Conservation (phyloP, 2,113 vertebrate species). For the Theropithecus gelada region DNA sequence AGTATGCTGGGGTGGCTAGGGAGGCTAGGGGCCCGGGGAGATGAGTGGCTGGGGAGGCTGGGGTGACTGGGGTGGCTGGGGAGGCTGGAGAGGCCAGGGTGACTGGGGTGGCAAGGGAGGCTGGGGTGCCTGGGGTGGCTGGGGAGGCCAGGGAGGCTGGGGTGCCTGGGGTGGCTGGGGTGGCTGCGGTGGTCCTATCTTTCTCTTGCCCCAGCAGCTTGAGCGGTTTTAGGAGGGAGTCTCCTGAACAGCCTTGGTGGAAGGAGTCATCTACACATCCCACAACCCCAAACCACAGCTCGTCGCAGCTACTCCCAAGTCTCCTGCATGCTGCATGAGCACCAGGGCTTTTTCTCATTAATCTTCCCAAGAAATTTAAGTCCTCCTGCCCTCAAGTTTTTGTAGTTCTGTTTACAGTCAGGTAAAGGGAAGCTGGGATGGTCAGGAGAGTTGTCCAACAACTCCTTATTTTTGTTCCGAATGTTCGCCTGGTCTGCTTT, state of each 20-base stretch:
- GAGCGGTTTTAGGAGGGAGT: fast-evolving
- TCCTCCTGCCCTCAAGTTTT: neutral
- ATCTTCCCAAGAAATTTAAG: neutral
- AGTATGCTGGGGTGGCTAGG: fast-evolving
- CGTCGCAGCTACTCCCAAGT: fast-evolving
- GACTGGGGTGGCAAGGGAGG: too few species aligned
- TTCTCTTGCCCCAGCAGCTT: too few species aligned
- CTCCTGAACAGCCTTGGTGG: fast-evolving
- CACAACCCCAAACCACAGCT: fast-evolving
- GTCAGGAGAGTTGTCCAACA: fast-evolving
- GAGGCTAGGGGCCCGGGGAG: too few species aligned
- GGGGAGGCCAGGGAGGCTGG: too few species aligned
- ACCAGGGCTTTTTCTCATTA: fast-evolving
- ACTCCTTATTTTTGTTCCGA: neutral
- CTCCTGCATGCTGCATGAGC: fast-evolving
- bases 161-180: too few species aligned
- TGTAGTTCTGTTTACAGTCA: fast-evolving
- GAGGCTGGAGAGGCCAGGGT: too few species aligned
- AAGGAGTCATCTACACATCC: neutral
- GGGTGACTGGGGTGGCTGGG: fast-evolving
- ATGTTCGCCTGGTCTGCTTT: fast-evolving
- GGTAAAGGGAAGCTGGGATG: neutral
- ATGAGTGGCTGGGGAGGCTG: too few species aligned
- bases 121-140: too few species aligned
- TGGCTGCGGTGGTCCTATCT: fast-evolving